A percentile compares a stretch with the other conserved stretches of the same genome.
Evolutionary conservation across 2,888 invertebrate species (phyloP).

Genomic region (Leucoma salicis): DNA sequence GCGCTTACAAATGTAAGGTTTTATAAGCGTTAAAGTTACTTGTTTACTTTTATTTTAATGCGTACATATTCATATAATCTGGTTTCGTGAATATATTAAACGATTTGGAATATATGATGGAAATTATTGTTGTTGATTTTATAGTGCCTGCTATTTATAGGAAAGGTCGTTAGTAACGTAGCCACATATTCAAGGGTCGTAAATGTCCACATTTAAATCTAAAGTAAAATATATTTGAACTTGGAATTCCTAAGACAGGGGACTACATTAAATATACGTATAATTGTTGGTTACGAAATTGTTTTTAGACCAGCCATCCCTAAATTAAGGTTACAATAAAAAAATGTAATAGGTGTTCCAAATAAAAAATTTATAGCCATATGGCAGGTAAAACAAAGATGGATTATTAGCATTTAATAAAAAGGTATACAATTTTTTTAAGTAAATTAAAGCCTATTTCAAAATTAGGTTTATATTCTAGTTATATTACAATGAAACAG

Average conservation of each 20-base stretch:
- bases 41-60: background rate
- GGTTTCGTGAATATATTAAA: conserved; percentile 10
- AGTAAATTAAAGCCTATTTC: too few species aligned
- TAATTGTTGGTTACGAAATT: background rate
- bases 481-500: too few species aligned
- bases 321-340: too few species aligned
- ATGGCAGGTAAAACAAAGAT: too few species aligned
- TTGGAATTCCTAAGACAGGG: background rate
- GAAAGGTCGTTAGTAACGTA: conserved; percentile 18
- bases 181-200: conserved; percentile 25
- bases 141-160: conserved; percentile 9
- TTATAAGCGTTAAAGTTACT: background rate
- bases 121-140: conserved; percentile 3
- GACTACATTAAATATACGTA: background rate
- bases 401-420: too few species aligned
- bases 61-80: background rate
- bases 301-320: too few species aligned
- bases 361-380: too few species aligned
- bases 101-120: conserved; percentile 18
- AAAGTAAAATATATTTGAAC: conserved; percentile 20
- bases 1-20: too few species aligned
- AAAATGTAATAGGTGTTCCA: too few species aligned
- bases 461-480: too few species aligned
- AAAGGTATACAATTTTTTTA: too few species aligned
- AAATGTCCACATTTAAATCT: conserved; percentile 26